These are phyloP conservation scores for Ceyx melanurus DNA, from an alignment of 2,113 vertebrate species.

Conservation along the genomic window DNA sequence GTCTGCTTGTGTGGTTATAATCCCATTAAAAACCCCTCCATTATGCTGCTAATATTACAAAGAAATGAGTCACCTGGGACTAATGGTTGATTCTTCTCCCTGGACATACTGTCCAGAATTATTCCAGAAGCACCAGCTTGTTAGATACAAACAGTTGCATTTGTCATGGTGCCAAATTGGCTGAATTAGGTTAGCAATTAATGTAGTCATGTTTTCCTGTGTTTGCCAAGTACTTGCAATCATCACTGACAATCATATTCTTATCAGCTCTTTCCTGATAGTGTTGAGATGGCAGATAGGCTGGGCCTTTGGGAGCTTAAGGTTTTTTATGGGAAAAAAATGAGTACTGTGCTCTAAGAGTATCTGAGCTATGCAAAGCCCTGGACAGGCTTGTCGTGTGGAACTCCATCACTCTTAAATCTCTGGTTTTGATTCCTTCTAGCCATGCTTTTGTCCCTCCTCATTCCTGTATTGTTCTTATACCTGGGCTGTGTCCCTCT, in stretches of 20 bases:
- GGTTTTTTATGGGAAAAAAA: constrained; percentile 60
- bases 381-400: neutral
- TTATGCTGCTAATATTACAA: constrained; percentile 84
- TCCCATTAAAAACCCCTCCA: constrained; percentile 76
- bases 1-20: constrained; percentile 77
- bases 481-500: neutral
- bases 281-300: constrained; percentile 73
- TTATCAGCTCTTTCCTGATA: constrained; percentile 69
- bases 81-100: constrained; percentile 65
- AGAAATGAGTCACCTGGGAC: constrained; percentile 78
- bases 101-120: constrained; percentile 66
- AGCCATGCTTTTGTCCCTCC: neutral
- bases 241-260: constrained; percentile 69
- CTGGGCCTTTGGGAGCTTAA: constrained; percentile 53
- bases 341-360: neutral
- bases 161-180: constrained; percentile 72
- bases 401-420: neutral
- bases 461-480: neutral
- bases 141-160: constrained; percentile 68
- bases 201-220: constrained; percentile 69
- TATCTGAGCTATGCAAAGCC: neutral
- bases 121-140: constrained; percentile 25
- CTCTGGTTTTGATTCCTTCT: neutral
- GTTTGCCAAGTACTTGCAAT: constrained; percentile 72
- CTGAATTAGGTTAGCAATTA: constrained; percentile 74